Base-by-base conservation (phyloP, 2,797 vertebrate species). In the Hydrolagus colliei region DNA sequence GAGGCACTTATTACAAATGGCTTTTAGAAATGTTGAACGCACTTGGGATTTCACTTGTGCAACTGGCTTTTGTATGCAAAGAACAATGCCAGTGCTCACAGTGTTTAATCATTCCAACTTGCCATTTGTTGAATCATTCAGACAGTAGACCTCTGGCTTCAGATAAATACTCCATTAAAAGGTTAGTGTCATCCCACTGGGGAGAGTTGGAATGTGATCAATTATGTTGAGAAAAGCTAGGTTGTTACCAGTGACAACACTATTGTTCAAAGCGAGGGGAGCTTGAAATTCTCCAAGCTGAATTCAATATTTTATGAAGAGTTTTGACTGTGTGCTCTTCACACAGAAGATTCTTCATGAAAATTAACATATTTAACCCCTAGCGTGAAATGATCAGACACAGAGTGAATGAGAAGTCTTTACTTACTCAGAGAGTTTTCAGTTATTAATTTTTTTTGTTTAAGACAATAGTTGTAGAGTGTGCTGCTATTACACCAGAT, bases 41-140 rank as follows among this genome's bases (percentile, higher is more conserved):
- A 6, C 41, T 52, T 52, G 41, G 3, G 41, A 52, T 52, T 52
- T 52, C 41, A 52, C 1, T 52, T 52, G 41, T 52, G 41, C 41
- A 52, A 52, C 41, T 52, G 41, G 41, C 41, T 52, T 52, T 52
- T 52, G 41, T 52, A 6, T 52, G 41, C 6, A 52, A 52, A 52
- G 41, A 52, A 52, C 41, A 52, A 52, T 52, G 41, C 41, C 41
- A 6, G 41, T 52, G 1, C 41, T 16, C 41, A 71, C 35, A 18
- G 27, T n/a, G 79, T 67, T 84, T 84, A 84, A 68, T 71, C 65
- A 71, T 65, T 52, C 79, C 65, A 16, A 84, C 79, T 12, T 32
- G 41, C 18, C 52, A 77, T 52, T 77, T 77, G 79, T 41, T 84
- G 65, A 84, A 84, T 84, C 65, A 84, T 84, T 65, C 62, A 13